Conservation (phyloP, 2,113 vertebrate species). For the Lamprologus ornatipinnis region DNA sequence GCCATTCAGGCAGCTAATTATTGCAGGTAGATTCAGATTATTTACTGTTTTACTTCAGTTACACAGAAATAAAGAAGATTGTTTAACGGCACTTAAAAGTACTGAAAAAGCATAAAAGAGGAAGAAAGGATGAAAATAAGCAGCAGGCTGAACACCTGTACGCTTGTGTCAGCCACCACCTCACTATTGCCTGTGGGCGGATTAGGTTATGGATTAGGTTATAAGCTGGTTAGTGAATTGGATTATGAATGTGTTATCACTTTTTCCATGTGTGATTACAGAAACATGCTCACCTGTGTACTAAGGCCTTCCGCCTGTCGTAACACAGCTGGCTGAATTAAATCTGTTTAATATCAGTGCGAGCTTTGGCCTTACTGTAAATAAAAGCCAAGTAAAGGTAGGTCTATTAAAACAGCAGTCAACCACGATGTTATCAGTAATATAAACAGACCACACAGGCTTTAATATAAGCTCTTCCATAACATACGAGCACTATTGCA, state of each 20-base stretch:
- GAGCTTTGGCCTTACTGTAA: background rate
- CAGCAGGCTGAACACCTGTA: conserved; percentile 9
- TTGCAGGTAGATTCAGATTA: background rate
- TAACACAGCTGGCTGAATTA: background rate
- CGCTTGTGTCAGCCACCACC: background rate
- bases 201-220: conserved; percentile 34
- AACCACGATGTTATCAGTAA: background rate
- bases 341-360: background rate
- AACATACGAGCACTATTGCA: background rate
- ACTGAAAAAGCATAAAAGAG: background rate
- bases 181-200: background rate
- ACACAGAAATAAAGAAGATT: background rate
- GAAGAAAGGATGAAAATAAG: background rate
- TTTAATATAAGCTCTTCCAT: background rate
- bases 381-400: background rate
- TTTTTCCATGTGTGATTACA: conserved; percentile 15
- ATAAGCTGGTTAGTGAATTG: conserved; percentile 23
- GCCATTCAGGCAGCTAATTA: background rate
- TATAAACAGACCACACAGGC: background rate
- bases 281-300: conserved; percentile 15
- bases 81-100: background rate
- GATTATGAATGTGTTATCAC: conserved; percentile 38
- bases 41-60: background rate
- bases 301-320: background rate
- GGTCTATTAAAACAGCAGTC: background rate